phyloP scores from a whole-genome alignment of 1,140 invertebrate species.

The Euura saliciscinereae region DNA sequence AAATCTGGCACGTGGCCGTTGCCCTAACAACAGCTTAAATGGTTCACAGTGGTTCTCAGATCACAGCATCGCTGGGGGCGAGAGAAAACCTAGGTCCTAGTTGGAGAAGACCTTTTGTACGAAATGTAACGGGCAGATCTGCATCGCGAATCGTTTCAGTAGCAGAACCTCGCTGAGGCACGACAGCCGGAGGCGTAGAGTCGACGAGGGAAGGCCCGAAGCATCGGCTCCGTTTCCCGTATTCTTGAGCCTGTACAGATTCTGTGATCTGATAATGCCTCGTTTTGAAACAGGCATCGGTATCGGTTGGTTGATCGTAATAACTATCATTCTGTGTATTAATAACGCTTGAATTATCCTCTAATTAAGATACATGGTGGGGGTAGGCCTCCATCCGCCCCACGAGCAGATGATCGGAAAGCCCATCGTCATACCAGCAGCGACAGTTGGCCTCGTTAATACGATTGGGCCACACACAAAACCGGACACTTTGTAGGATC shows the following conservation, averaged over 20 bases:
- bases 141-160: not conserved
- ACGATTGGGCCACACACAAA: not conserved
- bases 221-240: not conserved
- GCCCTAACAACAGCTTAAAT: slow-evolving; percentile 7
- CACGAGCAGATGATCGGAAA: slow-evolving; percentile 11
- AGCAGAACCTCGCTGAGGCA: not conserved
- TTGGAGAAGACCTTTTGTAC: not conserved
- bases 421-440: slow-evolving; percentile 16
- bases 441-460: slow-evolving; percentile 46
- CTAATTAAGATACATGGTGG: slow-evolving; percentile 31
- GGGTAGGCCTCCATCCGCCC: slow-evolving; percentile 12
- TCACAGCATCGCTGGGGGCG: too few species aligned
- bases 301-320: not conserved
- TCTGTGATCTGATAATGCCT: not conserved
- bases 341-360: slow-evolving; percentile 23
- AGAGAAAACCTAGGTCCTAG: not conserved
- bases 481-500: too few species aligned
- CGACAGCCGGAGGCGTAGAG: not conserved
- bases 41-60: not conserved
- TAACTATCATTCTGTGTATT: slow-evolving; percentile 21
- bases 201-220: not conserved
- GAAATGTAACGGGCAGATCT: not conserved
- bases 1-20: slow-evolving; percentile 3
- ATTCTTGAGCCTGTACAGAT: not conserved
- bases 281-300: not conserved